These are phyloP conservation scores for Ammodytes dubius DNA, from an alignment of 2,113 vertebrate species.

Conservation along the genomic window DNA sequence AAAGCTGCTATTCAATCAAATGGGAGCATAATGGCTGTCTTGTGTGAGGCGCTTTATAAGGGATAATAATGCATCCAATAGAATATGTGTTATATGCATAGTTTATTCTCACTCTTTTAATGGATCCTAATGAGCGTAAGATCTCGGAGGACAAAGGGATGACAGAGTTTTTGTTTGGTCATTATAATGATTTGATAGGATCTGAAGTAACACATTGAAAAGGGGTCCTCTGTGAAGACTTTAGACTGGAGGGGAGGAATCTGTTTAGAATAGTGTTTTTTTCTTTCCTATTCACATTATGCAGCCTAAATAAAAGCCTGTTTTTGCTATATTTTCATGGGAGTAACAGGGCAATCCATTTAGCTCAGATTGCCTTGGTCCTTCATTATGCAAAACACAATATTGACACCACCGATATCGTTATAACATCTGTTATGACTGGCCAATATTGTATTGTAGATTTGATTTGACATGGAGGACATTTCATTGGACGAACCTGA, in stretches of 20 bases:
- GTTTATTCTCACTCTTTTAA: slow-evolving; percentile 76
- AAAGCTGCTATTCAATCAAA: slow-evolving; percentile 80
- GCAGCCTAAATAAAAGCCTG: slow-evolving; percentile 4
- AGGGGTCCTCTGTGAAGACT: slow-evolving; percentile 13
- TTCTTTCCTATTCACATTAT: not conserved
- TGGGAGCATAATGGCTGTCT: slow-evolving; percentile 76
- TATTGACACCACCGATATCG: not conserved
- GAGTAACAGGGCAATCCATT: not conserved
- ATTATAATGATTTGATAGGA: slow-evolving; percentile 73
- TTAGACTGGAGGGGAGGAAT: slow-evolving; percentile 20
- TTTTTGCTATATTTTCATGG: slow-evolving; percentile 46
- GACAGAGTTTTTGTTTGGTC: slow-evolving; percentile 68
- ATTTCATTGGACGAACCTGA: too few species aligned
- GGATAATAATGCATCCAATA: slow-evolving; percentile 77
- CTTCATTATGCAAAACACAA: slow-evolving; percentile 42
- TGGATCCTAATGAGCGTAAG: slow-evolving; percentile 75
- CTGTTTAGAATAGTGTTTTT: slow-evolving; percentile 28
- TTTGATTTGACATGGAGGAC: too few species aligned
- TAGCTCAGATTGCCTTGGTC: not conserved
- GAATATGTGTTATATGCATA: slow-evolving; percentile 79
- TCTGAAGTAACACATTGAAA: slow-evolving; percentile 53
- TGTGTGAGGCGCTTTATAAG: slow-evolving; percentile 60
- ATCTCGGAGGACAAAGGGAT: slow-evolving; percentile 66
- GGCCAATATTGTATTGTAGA: too few species aligned
- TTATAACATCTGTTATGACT: slow-evolving; percentile 3